A percentile compares a stretch with the other conserved stretches of the same genome.
Evolutionary conservation across 2,797 vertebrate species (phyloP).

Genomic region (Valencia hispanica): DNA sequence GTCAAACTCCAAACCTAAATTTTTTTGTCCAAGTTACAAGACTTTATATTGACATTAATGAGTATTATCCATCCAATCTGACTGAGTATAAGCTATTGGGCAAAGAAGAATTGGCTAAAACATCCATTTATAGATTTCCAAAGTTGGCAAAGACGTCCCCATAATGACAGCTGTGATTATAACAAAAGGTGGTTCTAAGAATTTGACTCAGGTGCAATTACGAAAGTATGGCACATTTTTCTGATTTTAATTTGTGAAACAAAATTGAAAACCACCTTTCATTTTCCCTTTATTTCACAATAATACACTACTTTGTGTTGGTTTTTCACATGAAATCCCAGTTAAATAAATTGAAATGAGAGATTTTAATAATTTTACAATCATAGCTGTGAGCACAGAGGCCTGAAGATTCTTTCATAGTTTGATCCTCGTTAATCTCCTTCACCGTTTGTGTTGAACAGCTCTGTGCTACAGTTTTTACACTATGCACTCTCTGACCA

Average conservation of each 20-base stretch:
- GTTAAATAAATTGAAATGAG: background rate
- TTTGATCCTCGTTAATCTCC: background rate
- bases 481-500: too few relatives aligned
- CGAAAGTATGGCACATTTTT: background rate
- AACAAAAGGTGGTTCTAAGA: background rate
- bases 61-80: background rate
- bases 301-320: background rate
- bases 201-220: background rate
- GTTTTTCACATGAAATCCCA: background rate
- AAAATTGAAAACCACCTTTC: background rate
- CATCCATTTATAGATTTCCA: background rate
- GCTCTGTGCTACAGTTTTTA: background rate
- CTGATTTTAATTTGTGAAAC: background rate
- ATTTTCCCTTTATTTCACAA: background rate
- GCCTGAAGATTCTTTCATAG: background rate
- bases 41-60: too few relatives aligned
- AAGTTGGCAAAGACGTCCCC: background rate
- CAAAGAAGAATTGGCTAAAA: background rate
- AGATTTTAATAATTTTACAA: background rate
- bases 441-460: background rate
- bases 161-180: background rate
- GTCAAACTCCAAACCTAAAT: too few relatives aligned
- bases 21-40: too few relatives aligned
- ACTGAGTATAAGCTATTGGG: background rate
- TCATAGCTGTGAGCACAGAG: background rate